Base-by-base conservation (phyloP, 2,113 vertebrate genomes). In the Percopsis transmontana region DNA sequence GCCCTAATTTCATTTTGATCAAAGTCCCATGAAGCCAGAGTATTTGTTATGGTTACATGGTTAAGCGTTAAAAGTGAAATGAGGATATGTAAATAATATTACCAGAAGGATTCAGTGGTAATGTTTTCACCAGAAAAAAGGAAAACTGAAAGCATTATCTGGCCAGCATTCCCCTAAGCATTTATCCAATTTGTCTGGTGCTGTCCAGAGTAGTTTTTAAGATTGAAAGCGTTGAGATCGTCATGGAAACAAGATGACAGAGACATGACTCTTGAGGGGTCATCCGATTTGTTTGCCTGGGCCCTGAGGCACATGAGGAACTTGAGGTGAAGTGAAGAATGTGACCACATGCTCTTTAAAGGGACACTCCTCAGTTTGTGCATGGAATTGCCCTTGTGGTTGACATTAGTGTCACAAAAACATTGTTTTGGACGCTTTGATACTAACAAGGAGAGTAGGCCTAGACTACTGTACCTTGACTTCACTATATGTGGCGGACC, bases 1-100 rank as follows among this genome's bases (percentile, higher is more conserved):
- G 76, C 77, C 47, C 76, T 91, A 82, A 87, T 91, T 89, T 87
- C 54, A 74, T 86, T 88, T 85, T 80, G 84, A 89, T 89, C 74
- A 79, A 70, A 73, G 72, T 79, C 71, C 48, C 74, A 39, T 69
- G 52, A 18, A 62, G 61, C 66, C 44, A n/a, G 24, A 70, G 24
- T 76, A 74, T 88, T 90, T 91, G 81, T 84, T 91, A 78, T 89
- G 80, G 71, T 88, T 85, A 74, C 77, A 21, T 60, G 56, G 68
- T 62, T 27, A 72, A 85, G 87, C 76, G 77, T 81, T 81, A 82
- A 78, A 70, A 50, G 54, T 11, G 68, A 75, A 82, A 84, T 51
- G 41, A 21, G 58, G 11, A 67, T 40, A 55, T 67, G 74, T 87
- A 88, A 88, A 90, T 90, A 85, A 86, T 81, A 82, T 83, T 79